phyloP scores from a whole-genome alignment of 1,140 invertebrate species.

The Pseudomyrmex gracilis region DNA sequence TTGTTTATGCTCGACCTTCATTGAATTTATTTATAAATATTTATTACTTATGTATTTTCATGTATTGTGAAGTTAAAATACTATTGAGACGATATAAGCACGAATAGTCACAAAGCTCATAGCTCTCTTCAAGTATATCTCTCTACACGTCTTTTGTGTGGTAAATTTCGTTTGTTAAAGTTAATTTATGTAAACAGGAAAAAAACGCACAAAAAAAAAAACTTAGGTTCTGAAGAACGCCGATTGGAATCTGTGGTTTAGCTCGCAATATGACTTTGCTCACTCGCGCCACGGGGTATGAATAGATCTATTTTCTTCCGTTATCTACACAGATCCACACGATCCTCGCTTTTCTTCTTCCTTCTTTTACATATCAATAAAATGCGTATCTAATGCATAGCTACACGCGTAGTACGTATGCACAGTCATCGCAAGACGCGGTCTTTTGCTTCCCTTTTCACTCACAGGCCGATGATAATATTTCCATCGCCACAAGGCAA shows the following conservation, averaged over 20 bases:
- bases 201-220: background rate
- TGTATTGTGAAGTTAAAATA: too few relatives aligned
- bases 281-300: background rate
- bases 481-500: background rate
- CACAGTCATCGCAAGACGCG: background rate
- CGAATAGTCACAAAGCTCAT: too few relatives aligned
- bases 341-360: background rate
- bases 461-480: background rate
- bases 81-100: too few relatives aligned
- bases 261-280: too few relatives aligned
- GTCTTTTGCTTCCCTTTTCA: slow-evolving; percentile 10
- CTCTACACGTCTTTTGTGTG: too few relatives aligned
- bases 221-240: background rate
- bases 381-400: slow-evolving; percentile 13
- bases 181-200: background rate
- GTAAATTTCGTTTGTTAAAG: too few relatives aligned
- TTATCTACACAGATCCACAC: background rate
- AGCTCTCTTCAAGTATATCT: too few relatives aligned
- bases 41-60: too few relatives aligned
- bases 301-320: background rate
- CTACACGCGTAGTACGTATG: background rate
- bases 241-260: background rate
- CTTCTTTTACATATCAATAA: slow-evolving; percentile 10
- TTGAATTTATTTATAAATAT: too few relatives aligned
- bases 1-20: too few relatives aligned